A percentile compares a stretch with the other conserved stretches of the same genome.
Evolutionary conservation across 2,797 vertebrate genomes (phyloP).

Genomic region (Cottoperca gobio): DNA sequence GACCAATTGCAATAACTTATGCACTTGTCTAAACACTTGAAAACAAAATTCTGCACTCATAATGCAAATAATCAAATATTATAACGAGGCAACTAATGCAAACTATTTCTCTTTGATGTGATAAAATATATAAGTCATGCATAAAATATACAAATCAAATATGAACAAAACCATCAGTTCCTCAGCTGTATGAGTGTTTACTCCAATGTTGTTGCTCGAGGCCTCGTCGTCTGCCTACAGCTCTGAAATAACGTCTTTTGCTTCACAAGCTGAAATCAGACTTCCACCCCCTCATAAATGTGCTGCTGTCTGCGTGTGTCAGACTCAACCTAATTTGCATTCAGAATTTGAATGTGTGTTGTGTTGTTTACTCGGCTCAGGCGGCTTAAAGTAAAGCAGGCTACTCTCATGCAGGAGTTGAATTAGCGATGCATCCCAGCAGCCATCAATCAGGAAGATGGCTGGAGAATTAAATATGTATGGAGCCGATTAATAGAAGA

Average conservation of each 20-base stretch:
- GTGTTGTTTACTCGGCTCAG: slow-evolving; percentile 29
- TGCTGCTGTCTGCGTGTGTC: slow-evolving; percentile 1
- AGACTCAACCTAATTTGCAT: slow-evolving; percentile 50
- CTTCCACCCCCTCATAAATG: slow-evolving; percentile 17
- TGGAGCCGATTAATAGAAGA: slow-evolving; percentile 37
- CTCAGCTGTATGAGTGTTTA: not conserved
- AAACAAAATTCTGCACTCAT: not conserved
- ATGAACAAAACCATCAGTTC: not conserved
- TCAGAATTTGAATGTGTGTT: slow-evolving; percentile 45
- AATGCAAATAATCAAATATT: not conserved
- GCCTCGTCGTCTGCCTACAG: not conserved
- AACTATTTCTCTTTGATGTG: not conserved
- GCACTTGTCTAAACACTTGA: not conserved
- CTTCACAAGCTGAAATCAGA: slow-evolving; percentile 8
- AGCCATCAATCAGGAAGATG: slow-evolving; percentile 48
- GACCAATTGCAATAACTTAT: not conserved
- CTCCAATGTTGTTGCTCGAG: not conserved
- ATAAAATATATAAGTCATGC: not conserved
- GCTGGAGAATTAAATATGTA: slow-evolving; percentile 69
- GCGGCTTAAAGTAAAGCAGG: slow-evolving; percentile 40
- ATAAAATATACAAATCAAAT: slow-evolving; percentile 8
- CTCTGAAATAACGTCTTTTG: slow-evolving; percentile 9
- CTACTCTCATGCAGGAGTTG: slow-evolving; percentile 26
- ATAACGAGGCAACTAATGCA: not conserved
- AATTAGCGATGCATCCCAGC: slow-evolving; percentile 23